Conservation (phyloP, 2,888 invertebrate species). For the Meteorus colon region DNA sequence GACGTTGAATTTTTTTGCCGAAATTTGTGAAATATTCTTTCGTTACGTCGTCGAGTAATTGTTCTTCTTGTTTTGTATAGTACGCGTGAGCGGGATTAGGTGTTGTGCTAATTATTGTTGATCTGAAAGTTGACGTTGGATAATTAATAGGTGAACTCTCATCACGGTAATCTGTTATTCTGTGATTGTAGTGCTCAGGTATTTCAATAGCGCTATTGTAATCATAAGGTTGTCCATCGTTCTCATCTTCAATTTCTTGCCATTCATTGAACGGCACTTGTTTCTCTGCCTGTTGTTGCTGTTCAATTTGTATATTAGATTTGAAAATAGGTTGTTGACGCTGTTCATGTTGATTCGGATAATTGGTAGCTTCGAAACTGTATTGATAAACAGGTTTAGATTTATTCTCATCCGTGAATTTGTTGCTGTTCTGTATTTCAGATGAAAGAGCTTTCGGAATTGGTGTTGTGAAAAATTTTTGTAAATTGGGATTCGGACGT, state of each 20-base stretch:
- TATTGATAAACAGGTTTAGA: conserved; percentile 83
- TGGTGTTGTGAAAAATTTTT: conserved; percentile 60
- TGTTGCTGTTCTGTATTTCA: conserved; percentile 57
- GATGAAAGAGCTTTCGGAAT: conserved; percentile 54
- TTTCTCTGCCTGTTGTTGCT: conserved; percentile 51
- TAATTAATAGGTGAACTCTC: conserved; percentile 37
- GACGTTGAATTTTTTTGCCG: conserved; percentile 79
- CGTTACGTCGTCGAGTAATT: conserved; percentile 82
- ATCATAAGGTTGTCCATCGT: conserved; percentile 53
- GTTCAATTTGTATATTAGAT: conserved; percentile 36
- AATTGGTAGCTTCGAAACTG: conserved; percentile 80
- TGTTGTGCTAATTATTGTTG: conserved; percentile 73
- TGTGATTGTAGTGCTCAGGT: conserved; percentile 14
- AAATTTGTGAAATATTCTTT: conserved; percentile 84
- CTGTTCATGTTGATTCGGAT: conserved; percentile 56
- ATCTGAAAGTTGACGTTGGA: conserved; percentile 65
- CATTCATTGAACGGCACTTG: conserved; percentile 61
- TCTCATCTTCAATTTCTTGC: conserved; percentile 54
- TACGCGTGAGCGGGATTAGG: conserved; percentile 78
- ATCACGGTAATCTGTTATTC: conserved; percentile 24
- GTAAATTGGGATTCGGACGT: conserved; percentile 51
- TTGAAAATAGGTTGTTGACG: conserved; percentile 50
- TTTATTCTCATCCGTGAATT: conserved; percentile 60
- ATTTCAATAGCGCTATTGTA: conserved; percentile 47
- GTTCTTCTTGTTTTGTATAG: conserved; percentile 81